Base-by-base conservation (phyloP, 2,797 vertebrate species). In the Sebastes oblongus region DNA sequence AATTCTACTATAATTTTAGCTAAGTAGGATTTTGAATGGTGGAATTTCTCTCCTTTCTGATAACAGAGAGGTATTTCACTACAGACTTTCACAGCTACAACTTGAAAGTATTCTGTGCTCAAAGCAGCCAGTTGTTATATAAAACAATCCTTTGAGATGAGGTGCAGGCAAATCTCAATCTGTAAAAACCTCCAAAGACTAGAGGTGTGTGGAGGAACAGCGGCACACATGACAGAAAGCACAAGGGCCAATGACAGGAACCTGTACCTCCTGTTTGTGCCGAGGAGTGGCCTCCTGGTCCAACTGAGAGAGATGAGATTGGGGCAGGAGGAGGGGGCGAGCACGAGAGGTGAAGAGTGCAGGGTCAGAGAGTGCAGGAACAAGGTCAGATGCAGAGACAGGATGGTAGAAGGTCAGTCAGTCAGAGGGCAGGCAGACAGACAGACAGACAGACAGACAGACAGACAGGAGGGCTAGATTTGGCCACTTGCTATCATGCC, bases 181-280 rank as follows among this genome's bases (percentile, higher is more conserved):
- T 65, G 50, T 62, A 39, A 34, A 82, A 65, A 20, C 18, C 30
- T 27, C 46, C 20, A 30, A 64, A 62, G 56, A 68, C 27, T 39
- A 36, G 18, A 64, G 64, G 66, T 30, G 60, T 29, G 64, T 25
- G 71, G 32, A 72, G 59, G 62, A 56, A 70, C n/a, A 64, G 71
- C 22, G 10, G 46, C 25, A 80, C 55, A 75, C 64, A 75, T 0
- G 32, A 75, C 50, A 64, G 55, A 60, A 71, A 86, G 58, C 55
- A 66, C 58, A 78, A 81, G 65, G 56, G 64, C 62, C 24, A 10
- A 86, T 83, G 66, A 50, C 75, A 73, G 75, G 74, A 82, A 88
- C 61, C 76, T 90, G 96, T 98, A 99, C 98, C 98, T 99, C 98
- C 97, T 98, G 97, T 91, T 99, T 98, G 96, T 98, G 97, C 93